Base-by-base conservation (phyloP, 2,113 vertebrate genomes). In the Globicephala melas region DNA sequence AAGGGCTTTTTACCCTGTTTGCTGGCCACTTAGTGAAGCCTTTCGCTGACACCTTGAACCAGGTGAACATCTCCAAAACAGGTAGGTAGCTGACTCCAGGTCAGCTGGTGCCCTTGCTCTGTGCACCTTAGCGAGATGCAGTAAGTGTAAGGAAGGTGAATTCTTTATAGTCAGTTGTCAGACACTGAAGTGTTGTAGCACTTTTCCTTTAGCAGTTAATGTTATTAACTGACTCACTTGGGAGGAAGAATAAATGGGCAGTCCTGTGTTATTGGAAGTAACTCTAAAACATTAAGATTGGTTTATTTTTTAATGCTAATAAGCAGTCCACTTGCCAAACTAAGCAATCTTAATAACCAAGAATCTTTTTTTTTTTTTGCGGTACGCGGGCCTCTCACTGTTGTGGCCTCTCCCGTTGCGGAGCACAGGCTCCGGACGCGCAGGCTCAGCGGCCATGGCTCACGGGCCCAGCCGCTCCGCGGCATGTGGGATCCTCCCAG, bases 1-100 rank as follows among this genome's bases (percentile, higher is more conserved):
- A 99, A 97, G 99, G 99, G 8, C 99, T 99, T 76, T 99, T 99
- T 76, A 99, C 99, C 14, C 98, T 99, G 28, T 99, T 99, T 87
- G 99, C 99, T 1, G 99, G 99, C 38, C 99, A 99, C 81, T 98
- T 99, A 93, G 99, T 99, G 93, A 99, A 99, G 89, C 99, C 99
- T 0, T 98, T 99, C 67, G 98, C 99, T 0, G 99, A 99, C 67
- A 98, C 99, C 13, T 98, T 99, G 94, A 98, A 98, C 68, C 99
- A 99, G 82, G 98, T 99, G 89, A 99, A 99, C 97, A 28, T 97
- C 82, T 97, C 99, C 44, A 98, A 99, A 96, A 99, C 99, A 28
- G 99, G 99, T 99, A 92, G 88, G 98, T 98, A 77, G 71, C n/a
- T 33, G 15, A 28, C 36, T 20, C 47, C 9, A 13, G 38, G 12